Conservation (phyloP, 1,140 invertebrate species). For the Latrodectus geometricus region DNA sequence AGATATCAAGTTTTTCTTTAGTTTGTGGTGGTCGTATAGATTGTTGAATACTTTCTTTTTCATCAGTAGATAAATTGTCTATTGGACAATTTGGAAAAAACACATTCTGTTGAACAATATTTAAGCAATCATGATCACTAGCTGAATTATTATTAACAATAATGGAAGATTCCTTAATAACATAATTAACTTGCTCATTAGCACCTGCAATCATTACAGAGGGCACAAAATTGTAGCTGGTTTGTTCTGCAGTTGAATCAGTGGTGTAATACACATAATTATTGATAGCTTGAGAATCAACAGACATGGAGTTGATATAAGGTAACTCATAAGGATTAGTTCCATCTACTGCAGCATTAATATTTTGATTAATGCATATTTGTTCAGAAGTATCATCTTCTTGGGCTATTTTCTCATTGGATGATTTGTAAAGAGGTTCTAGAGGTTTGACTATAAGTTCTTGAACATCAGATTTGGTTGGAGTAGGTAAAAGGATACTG, state of each 20-base stretch:
- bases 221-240: neutral
- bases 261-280: neutral
- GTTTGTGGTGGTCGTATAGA: neutral
- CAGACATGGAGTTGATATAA: neutral
- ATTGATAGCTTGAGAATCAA: neutral
- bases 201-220: neutral
- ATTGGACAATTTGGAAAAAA: neutral
- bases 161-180: constrained; percentile 2
- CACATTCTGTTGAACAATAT: neutral
- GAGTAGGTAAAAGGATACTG: neutral
- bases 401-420: neutral
- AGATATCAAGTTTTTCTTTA: constrained; percentile 28
- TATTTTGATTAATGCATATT: neutral
- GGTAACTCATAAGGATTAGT: constrained; percentile 9
- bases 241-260: neutral
- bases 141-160: neutral
- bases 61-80: constrained; percentile 1
- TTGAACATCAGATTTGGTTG: neutral
- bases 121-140: neutral
- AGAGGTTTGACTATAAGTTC: neutral
- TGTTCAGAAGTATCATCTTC: neutral
- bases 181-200: constrained; percentile 13
- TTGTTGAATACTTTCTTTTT: neutral
- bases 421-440: neutral
- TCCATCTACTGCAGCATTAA: neutral